Evolutionary conservation across 2,797 vertebrate genomes (phyloP).

Genomic region (Diplodus puntazzo): DNA sequence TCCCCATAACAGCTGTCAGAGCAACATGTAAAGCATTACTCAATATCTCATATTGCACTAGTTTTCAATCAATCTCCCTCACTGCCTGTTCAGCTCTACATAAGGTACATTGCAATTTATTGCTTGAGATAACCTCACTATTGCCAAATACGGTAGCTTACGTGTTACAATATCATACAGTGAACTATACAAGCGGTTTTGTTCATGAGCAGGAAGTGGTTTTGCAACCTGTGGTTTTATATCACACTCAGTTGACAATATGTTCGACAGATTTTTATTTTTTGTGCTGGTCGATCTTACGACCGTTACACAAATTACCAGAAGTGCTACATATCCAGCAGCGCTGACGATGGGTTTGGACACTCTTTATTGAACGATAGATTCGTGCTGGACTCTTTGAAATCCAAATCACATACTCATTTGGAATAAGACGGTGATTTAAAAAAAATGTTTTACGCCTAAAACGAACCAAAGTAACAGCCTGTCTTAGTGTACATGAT

Average conservation of each 20-base stretch:
- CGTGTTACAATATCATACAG: slow-evolving; percentile 71
- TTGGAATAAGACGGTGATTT: background rate
- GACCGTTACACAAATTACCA: background rate
- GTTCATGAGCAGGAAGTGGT: slow-evolving; percentile 87
- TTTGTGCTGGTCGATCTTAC: slow-evolving; percentile 17
- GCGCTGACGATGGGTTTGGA: too few species aligned
- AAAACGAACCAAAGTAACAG: too few species aligned
- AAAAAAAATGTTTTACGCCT: too few species aligned
- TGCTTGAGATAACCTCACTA: background rate
- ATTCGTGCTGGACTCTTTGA: background rate
- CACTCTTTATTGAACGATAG: background rate
- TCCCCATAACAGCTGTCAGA: background rate
- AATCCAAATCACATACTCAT: slow-evolving; percentile 4
- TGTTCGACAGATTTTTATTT: slow-evolving; percentile 52
- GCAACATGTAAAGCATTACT: background rate
- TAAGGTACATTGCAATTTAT: background rate
- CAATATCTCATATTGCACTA: background rate
- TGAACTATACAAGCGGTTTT: slow-evolving; percentile 74
- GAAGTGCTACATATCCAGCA: background rate
- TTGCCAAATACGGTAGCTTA: slow-evolving; percentile 43
- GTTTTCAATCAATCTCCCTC: background rate
- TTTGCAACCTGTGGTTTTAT: slow-evolving; percentile 88
- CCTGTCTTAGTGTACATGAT: too few species aligned
- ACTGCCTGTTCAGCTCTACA: background rate
- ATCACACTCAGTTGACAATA: slow-evolving; percentile 78